These are phyloP conservation scores for Poeciliopsis gracilis DNA, from an alignment of 2,797 vertebrate species.

Conservation along the genomic window DNA sequence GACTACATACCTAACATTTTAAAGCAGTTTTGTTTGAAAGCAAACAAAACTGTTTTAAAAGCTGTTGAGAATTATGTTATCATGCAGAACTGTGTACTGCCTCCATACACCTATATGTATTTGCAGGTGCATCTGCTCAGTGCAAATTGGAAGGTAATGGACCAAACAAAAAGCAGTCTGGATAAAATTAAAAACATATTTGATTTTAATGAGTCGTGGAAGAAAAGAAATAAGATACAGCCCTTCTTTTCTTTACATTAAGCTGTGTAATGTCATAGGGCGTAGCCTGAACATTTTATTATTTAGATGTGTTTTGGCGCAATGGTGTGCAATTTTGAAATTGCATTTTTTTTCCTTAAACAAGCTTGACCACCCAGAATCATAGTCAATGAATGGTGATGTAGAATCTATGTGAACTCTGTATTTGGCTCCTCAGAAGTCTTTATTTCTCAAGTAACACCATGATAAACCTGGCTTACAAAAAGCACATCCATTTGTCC, in stretches of 20 bases:
- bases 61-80: neutral
- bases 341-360: neutral
- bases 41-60: slow-evolving; percentile 1
- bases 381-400: neutral
- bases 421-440: neutral
- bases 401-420: neutral
- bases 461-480: neutral
- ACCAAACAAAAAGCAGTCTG: slow-evolving; percentile 8
- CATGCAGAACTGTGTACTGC: neutral
- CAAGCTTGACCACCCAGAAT: neutral
- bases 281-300: neutral
- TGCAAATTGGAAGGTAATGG: slow-evolving; percentile 4
- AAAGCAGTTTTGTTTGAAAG: neutral
- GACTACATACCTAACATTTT: neutral
- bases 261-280: neutral
- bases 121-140: slow-evolving; percentile 10
- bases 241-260: neutral
- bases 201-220: neutral
- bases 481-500: neutral
- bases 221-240: neutral
- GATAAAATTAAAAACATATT: slow-evolving; percentile 5
- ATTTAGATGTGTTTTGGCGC: neutral
- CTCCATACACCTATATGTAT: neutral
- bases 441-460: neutral
- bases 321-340: neutral